Base-by-base conservation (phyloP, 1,140 invertebrate species). In the Carcinoscorpius rotundicauda region DNA sequence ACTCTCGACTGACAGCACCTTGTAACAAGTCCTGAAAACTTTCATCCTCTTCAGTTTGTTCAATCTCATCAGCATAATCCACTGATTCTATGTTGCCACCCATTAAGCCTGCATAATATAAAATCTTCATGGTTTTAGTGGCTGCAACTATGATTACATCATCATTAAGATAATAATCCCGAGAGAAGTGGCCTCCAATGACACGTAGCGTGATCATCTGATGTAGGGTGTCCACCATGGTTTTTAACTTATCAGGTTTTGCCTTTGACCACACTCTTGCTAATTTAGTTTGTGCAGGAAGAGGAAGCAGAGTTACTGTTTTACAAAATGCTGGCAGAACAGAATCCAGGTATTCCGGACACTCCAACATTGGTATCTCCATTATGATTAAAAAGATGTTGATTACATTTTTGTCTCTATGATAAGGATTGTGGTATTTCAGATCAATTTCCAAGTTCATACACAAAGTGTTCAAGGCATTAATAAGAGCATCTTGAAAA, bases 81-180 rank as follows among this genome's bases (percentile, higher is more conserved):
- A 82, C 80, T 5, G 82, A 78, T 72, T 94, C 91, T 72, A 88
- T 77, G 57, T 84, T 81, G 4, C 92, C 92, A 1, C 89, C 90
- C 66, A 93, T 73, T 71, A 95, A 86, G 76, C 86, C 93, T 49
- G 91, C 91, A 78, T 93, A 94, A 75, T 91, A 96, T 1, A 94
- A 76, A 75, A 95, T 87, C 83, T 89, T 79, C 74, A 82, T 78
- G 49, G 81, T 74, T 67, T 73, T 73, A 4, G 77, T 73, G 9
- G 75, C 73, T 63, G 85, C 84, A 11, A 86, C 87, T 58, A 94
- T 87, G 65, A 84, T 82, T 50, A 86, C 84, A 60, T 91, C 88
- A 73, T 95, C 90, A 76, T 94, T 90, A 57, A 93, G 82, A 58
- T 82, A 83, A 74, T 86, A 89, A 66, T 86, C 84, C 52, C 82